Evolutionary conservation across 2,113 vertebrate species (phyloP).

Genomic region (Podilymbus podiceps): DNA sequence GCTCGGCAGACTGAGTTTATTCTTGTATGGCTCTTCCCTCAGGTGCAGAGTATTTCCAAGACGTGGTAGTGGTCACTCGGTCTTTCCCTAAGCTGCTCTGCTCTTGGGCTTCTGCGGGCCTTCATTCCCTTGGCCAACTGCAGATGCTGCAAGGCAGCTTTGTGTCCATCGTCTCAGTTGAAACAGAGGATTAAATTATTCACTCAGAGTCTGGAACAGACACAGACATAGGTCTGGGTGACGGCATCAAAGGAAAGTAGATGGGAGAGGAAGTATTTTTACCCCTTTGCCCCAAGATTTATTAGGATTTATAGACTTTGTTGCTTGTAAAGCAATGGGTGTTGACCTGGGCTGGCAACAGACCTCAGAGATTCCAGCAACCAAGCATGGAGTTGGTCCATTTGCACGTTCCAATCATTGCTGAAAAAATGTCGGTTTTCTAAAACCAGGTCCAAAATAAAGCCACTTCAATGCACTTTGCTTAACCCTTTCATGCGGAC

Average conservation of each 20-base stretch:
- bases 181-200: not conserved
- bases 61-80: accelerated
- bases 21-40: not conserved
- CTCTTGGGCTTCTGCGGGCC: not conserved
- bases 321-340: not conserved
- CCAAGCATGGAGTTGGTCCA: not conserved
- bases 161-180: not conserved
- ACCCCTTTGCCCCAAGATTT: not conserved
- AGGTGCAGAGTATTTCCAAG: not conserved
- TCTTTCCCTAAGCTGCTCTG: not conserved
- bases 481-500: not conserved
- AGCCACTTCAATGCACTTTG: not conserved
- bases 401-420: too few species aligned
- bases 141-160: not conserved
- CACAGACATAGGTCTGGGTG: not conserved
- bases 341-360: not conserved
- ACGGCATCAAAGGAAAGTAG: not conserved
- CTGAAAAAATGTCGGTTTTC: not conserved
- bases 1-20: not conserved
- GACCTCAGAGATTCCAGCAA: not conserved
- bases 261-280: not conserved
- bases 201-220: not conserved
- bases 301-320: not conserved
- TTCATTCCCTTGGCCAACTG: not conserved
- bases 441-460: not conserved